These are phyloP conservation scores for Drosophila recens DNA, from an alignment of 2,888 invertebrate species.

Conservation along the genomic window DNA sequence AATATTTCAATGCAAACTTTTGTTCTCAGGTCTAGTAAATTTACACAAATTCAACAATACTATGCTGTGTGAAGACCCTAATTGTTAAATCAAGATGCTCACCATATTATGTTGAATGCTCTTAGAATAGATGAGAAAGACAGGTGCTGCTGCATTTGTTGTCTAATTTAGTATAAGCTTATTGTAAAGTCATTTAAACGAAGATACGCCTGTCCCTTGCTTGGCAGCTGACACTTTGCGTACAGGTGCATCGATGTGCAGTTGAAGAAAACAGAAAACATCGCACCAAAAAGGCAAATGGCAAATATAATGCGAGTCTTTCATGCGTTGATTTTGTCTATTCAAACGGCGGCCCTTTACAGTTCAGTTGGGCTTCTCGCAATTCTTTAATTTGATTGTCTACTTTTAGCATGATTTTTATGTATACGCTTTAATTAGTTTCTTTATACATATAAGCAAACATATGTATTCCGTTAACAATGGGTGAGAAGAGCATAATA, in stretches of 20 bases:
- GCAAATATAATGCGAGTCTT: constrained; percentile 22
- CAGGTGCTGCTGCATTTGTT: constrained; percentile 48
- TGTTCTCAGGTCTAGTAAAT: no score
- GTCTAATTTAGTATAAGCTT: constrained; percentile 42
- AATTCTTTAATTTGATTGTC: constrained; percentile 27
- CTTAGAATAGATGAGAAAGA: constrained; percentile 16
- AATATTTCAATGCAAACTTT: no score
- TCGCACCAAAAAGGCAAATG: constrained; percentile 31
- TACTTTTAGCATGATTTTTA: constrained; percentile 15
- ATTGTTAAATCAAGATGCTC: constrained; percentile 1
- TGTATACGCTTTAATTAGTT: constrained; percentile 12
- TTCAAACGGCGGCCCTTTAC: constrained; percentile 27
- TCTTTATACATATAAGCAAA: background rate
- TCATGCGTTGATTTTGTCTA: constrained; percentile 10
- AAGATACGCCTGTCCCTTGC: constrained; percentile 23
- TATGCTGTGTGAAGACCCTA: background rate
- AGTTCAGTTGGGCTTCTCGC: constrained; percentile 13
- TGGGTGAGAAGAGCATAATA: background rate
- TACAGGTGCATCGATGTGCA: constrained; percentile 57
- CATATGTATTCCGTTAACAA: background rate
- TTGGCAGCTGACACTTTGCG: constrained; percentile 54
- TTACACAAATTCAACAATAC: no score
- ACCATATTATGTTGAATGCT: constrained; percentile 4
- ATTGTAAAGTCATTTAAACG: constrained; percentile 46
- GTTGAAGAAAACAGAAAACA: constrained; percentile 14